Evolutionary conservation across 2,888 invertebrate genomes (phyloP), one percentile per base, ranked within the genome.

Genomic region (Chalcis sispes): DNA sequence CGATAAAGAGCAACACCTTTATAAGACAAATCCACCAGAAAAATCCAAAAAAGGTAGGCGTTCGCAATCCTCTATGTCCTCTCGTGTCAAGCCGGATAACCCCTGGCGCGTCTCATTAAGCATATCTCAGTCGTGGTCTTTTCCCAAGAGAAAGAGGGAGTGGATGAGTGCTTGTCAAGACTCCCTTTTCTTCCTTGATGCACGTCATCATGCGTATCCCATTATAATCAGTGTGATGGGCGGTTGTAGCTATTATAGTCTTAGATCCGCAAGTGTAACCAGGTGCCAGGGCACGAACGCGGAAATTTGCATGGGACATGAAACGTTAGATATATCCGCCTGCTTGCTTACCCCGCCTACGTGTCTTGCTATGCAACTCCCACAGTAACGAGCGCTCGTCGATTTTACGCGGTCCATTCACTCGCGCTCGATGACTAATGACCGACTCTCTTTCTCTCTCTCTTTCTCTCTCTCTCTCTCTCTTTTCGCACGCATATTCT

Each of bases 1-100:
- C n/a, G n/a, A n/a, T n/a, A n/a, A n/a, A n/a, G n/a, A n/a, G n/a
- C n/a, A n/a, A n/a, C n/a, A n/a, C n/a, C n/a, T n/a, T n/a, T n/a
- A n/a, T n/a, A n/a, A n/a, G n/a, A n/a, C n/a, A n/a, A 7, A 36
- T 62, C 71, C 74, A 75, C 66, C 75, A 75, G 71, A 61, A 75
- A 71, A 71, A 29, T 4, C 52, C 66, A 40, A 46, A 65, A 71
- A 29, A n/a, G 58, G 54, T 54, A 70, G 67, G 56, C 36, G 67
- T 74, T 18, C 10, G 1, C 42, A 40, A 74, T 52, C 42, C 70
- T n/a, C 15, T 27, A 29, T 42, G 46, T 54, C 58, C 50, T 32
- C 42, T 40, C 20, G 4, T 7, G 27, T 20, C 3, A 42, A 36
- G 48, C n/a, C 54, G 56, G 65, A 56, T 64, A 58, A 64, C 74